Conservation (phyloP, 2,797 vertebrate genomes). For the Tauraco hartlaubi region DNA sequence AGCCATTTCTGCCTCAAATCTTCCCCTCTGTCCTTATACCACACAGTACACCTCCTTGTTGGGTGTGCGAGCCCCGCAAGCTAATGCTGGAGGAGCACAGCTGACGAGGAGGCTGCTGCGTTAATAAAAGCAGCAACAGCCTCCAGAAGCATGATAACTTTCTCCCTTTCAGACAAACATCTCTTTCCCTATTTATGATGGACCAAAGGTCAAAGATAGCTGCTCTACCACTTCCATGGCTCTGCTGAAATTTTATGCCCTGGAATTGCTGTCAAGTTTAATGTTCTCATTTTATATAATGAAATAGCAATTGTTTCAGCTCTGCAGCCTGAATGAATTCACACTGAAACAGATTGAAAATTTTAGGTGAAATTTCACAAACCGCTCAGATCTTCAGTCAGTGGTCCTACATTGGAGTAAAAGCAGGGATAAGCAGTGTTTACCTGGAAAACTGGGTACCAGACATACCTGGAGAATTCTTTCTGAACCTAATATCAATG, state of each 20-base stretch:
- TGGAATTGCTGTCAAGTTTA: constrained; percentile 49
- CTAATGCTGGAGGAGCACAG: not conserved
- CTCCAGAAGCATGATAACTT: not conserved
- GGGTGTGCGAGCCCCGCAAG: not conserved
- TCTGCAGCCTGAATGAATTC: constrained; percentile 1
- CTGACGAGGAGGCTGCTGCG: not conserved
- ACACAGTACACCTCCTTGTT: not conserved
- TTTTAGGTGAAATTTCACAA: constrained; percentile 40
- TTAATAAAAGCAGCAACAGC: not conserved
- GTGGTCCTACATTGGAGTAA: not conserved
- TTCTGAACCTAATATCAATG: constrained; percentile 48
- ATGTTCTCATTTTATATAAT: constrained; percentile 24
- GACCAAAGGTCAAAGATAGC: constrained; percentile 35
- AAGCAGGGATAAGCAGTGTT: constrained; percentile 40
- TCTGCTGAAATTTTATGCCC: constrained; percentile 25
- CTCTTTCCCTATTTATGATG: constrained; percentile 23
- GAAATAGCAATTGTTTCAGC: constrained; percentile 20
- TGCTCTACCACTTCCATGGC: not conserved
- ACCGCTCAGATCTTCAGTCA: not conserved
- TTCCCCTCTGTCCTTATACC: not conserved
- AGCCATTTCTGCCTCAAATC: not conserved
- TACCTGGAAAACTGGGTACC: constrained; percentile 22
- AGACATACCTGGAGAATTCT: constrained; percentile 38
- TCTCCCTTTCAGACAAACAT: constrained; percentile 27
- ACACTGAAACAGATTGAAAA: not conserved